Evolutionary conservation across 2,888 invertebrate species (phyloP), one percentile per base, ranked within the genome.

Genomic region (Oligia latruncula): DNA sequence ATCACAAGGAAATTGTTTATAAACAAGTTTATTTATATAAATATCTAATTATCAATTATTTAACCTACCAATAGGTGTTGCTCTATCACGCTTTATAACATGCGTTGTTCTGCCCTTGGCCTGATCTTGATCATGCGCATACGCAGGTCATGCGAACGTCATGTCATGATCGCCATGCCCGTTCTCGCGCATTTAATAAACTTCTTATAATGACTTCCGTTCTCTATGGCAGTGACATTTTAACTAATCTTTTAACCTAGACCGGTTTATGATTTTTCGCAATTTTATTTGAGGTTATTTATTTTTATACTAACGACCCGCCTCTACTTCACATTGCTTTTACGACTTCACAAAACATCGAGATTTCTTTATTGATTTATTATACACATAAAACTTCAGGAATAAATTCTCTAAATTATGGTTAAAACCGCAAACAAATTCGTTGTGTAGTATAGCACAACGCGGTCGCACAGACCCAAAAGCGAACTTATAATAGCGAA

Each of bases 91-190:
- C 82, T 83, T 35, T 70, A 71, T 35, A 70, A 64, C 86, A 89
- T 80, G 83, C 83, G 81, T 67, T 81, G 74, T 52, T 72, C 72
- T 90, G 92, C 92, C 94, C 94, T 94, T 94, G 93, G 85, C 89
- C 90, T 93, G 94, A 93, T 92, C 93, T 93, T 93, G 93, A 90
- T 87, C 86, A 84, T 78, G 86, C 88, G 88, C 92, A 85, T 77
- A 88, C 88, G 84, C 87, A 89, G 71, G 46, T 67, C 84, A 78
- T 86, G 89, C 85, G 79, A 77, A 80, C 75, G 86, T 84, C 90
- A 88, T 89, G 86, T 74, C 85, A 84, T 72, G 71, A 58, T 71
- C 83, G 84, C 84, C 87, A 86, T 87, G 88, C 88, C 86, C 87
- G 77, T 78, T 82, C 86, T 77, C 76, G 81, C 82, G 79, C 83